A percentile compares a stretch with the other conserved stretches of the same genome.
phyloP scores from a whole-genome alignment of 30 jellyfish, hydroid and myxozoan genomes.

The Aurelia coerulea region DNA sequence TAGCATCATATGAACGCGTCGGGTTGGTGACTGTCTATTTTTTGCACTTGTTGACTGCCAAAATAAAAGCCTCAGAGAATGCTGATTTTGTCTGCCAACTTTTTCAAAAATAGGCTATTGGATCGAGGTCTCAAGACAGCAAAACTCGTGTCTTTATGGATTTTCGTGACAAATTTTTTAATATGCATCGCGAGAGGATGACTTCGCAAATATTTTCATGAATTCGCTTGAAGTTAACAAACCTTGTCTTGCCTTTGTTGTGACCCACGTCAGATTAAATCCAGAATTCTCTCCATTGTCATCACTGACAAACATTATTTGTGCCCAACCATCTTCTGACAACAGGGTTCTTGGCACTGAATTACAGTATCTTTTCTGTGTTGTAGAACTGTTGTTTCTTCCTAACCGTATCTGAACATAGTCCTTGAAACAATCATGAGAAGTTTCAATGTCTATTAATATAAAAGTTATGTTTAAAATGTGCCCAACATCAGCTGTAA shows the following conservation, averaged over 20 bases:
- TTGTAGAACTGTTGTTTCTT: not conserved
- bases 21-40: no score
- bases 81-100: no score
- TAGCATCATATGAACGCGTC: no score
- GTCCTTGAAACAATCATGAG: conserved; percentile 5
- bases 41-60: no score
- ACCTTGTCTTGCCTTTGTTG: not conserved
- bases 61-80: no score
- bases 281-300: conserved; percentile 2
- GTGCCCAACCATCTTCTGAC: conserved; percentile 5
- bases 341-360: not conserved
- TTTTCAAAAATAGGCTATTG: no score
- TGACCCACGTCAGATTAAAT: conserved; percentile 3
- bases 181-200: no score
- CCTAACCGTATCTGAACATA: not conserved
- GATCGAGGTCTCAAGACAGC: no score
- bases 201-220: no score
- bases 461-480: not conserved
- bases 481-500: not conserved
- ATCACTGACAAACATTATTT: not conserved
- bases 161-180: no score
- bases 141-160: no score
- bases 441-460: conserved; percentile 1
- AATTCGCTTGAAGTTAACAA: no score
- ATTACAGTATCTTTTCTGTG: not conserved